Evolutionary conservation across 2,797 vertebrate genomes (phyloP).

Genomic region (Sebastes iracundus): DNA sequence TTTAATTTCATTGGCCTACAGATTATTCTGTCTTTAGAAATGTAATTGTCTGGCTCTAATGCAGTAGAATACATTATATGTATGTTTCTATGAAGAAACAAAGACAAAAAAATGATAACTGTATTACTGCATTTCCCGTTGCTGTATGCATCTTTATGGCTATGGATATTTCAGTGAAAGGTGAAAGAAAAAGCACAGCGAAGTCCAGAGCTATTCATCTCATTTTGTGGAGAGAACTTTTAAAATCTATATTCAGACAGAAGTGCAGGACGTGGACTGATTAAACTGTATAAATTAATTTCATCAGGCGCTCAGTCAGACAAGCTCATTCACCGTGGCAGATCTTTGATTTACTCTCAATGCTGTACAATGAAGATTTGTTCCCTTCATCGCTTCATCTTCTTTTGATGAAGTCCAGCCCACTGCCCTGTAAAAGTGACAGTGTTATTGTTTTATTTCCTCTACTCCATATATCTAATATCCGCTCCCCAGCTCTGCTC

Average conservation of each 20-base stretch:
- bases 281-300: constrained; percentile 53
- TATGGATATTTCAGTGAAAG: not conserved
- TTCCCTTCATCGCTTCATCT: constrained; percentile 37
- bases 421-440: constrained; percentile 25
- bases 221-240: constrained; percentile 5
- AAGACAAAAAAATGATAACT: not conserved
- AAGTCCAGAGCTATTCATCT: not conserved
- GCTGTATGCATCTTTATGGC: not conserved
- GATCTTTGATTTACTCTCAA: constrained; percentile 56
- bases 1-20: constrained; percentile 75
- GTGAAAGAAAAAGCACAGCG: not conserved
- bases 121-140: not conserved
- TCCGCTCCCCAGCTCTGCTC: constrained; percentile 4
- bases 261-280: constrained; percentile 23
- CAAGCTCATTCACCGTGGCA: constrained; percentile 31
- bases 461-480: constrained; percentile 31
- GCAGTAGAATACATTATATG: constrained; percentile 14
- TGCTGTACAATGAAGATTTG: constrained; percentile 22
- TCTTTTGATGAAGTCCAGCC: constrained; percentile 39
- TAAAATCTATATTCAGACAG: constrained; percentile 8
- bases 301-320: constrained; percentile 39
- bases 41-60: constrained; percentile 67
- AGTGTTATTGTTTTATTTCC: constrained; percentile 56
- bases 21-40: constrained; percentile 71
- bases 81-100: constrained; percentile 4